Evolutionary conservation across 2,797 vertebrate species (phyloP).

Genomic region (Gymnoscopelus microlampas): DNA sequence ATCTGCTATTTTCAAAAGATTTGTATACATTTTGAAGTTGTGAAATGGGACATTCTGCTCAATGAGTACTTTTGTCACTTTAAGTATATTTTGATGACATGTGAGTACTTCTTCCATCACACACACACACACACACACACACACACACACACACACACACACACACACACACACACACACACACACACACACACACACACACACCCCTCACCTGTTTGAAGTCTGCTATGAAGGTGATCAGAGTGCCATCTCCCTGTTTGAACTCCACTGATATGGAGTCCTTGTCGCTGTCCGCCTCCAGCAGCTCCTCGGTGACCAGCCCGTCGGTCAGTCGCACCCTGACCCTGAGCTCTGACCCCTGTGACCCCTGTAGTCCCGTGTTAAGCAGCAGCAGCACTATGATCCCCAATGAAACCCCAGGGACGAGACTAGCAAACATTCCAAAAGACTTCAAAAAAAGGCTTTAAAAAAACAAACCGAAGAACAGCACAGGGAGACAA

Average conservation of each 20-base stretch:
- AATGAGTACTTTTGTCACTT: too few species aligned
- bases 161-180: not conserved
- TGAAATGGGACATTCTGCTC: too few species aligned
- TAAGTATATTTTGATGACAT: too few species aligned
- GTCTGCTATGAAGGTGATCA: slow-evolving; percentile 91
- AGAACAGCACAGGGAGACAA: too few species aligned
- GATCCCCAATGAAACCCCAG: slow-evolving; percentile 62
- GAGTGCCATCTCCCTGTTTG: slow-evolving; percentile 90
- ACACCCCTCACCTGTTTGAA: slow-evolving; percentile 89
- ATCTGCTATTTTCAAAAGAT: too few species aligned
- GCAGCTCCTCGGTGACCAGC: slow-evolving; percentile 90
- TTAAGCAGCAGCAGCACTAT: slow-evolving; percentile 66
- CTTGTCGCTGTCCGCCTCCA: slow-evolving; percentile 91
- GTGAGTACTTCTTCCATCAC: too few species aligned
- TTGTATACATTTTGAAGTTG: too few species aligned
- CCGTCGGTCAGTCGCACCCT: slow-evolving; percentile 91
- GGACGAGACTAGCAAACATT: slow-evolving; percentile 77
- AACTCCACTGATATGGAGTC: slow-evolving; percentile 92
- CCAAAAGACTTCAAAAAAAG: slow-evolving; percentile 59
- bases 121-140: too few species aligned
- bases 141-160: not conserved
- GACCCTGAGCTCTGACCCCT: slow-evolving; percentile 88
- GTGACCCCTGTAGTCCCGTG: slow-evolving; percentile 66
- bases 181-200: too few species aligned
- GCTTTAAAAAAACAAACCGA: slow-evolving; percentile 36